Percentiles rank a stretch among this genome's conserved stretches.
These are phyloP conservation scores for Ptychoptera contaminata DNA, from an alignment of 2,888 invertebrate species.

Conservation along the genomic window DNA sequence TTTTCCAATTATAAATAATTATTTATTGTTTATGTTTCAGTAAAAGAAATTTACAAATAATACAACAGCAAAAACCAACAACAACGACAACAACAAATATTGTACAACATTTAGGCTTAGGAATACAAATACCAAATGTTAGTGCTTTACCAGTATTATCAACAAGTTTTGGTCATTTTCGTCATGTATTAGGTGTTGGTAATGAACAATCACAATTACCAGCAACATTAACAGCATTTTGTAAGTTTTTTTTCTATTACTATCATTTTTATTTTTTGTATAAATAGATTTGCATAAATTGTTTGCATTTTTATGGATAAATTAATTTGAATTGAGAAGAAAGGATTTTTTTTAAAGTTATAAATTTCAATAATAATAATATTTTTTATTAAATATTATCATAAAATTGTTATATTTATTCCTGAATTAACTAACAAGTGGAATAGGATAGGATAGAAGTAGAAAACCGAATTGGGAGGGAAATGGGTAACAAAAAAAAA, in stretches of 20 bases:
- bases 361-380: too few relatives aligned
- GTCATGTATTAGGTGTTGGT: conserved; percentile 16
- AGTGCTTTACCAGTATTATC: background rate
- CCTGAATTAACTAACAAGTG: too few relatives aligned
- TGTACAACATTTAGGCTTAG: conserved; percentile 1
- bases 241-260: conserved; percentile 19
- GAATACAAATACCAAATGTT: conserved; percentile 1
- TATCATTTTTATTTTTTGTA: too few relatives aligned
- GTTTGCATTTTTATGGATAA: background rate
- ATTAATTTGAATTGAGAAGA: background rate
- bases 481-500: too few relatives aligned
- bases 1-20: background rate
- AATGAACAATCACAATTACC: conserved; percentile 21
- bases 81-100: background rate
- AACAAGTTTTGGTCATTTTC: conserved; percentile 5
- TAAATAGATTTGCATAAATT: background rate
- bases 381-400: too few relatives aligned
- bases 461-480: too few relatives aligned
- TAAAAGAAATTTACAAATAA: background rate
- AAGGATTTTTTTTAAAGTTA: too few relatives aligned
- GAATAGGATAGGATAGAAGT: too few relatives aligned
- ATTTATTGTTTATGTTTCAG: background rate
- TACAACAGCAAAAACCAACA: background rate
- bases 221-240: conserved; percentile 28
- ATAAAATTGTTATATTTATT: too few relatives aligned